Evolutionary conservation across 1,140 invertebrate species (phyloP), one percentile per base, ranked within the genome.

Genomic region (Dreissena polymorpha): DNA sequence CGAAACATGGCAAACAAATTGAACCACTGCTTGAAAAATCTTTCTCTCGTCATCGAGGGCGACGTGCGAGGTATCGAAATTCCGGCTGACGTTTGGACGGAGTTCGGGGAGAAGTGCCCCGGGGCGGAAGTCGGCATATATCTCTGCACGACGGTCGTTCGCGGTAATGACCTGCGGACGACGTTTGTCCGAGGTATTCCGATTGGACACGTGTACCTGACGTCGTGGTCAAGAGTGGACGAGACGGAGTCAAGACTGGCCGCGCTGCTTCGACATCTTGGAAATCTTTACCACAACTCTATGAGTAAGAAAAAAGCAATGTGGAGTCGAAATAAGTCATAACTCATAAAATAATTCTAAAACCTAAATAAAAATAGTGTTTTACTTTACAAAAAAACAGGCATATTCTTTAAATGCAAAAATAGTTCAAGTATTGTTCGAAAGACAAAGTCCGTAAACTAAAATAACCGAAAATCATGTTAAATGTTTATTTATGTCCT

Each of bases 41-140:
- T 88, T 23, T 86, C 80, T 6, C 25, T 88, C 3, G 82, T 85
- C 14, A 57, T 88, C 10, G 87, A 88, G 53, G 73, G 55, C 12
- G 71, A 85, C 74, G 51, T 88, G 0, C 72, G 68, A 10, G 63
- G 72, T 14, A 63, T 76, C n/a, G 55, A 85, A 21, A 88, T 88
- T 51, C 70, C 67, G 0, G 3, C 73, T 2, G 84, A 85, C 14
- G 76, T 57, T 0, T 88, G 87, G 87, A 71, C 49, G 49, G 74
- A 83, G n/a, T 86, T 86, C 55, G 27, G 10, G 10, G 21, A 65
- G 25, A 55, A 49, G 12, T 85, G 85, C 67, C 80, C 71, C 0
- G 13, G 74, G 18, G 63, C 70, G 16, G 63, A 77, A 57, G 85
- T 88, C 13, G 77, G 50, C 7, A 27, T 81, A 5, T 85, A 88